Base-by-base conservation (phyloP, 2,888 invertebrate genomes). In the Melanostoma mellinum region DNA sequence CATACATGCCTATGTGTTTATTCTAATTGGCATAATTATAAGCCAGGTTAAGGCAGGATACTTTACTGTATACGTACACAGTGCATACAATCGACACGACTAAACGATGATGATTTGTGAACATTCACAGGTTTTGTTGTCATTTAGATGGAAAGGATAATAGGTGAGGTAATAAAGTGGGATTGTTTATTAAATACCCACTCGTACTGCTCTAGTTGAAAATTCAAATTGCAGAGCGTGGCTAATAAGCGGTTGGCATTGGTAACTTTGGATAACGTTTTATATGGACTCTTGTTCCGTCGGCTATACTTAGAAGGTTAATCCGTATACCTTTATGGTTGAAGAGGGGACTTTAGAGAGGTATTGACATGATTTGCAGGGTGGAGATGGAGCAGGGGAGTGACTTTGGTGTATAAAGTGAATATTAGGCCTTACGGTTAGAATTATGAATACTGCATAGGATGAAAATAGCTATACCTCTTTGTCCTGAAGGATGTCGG, bases 111-210 rank as follows among this genome's bases (percentile, higher is more conserved):
- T 84, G 84, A 84, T 84, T 84, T 84, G 84, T 84, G 84, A 84
- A 84, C 84, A 84, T 84, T 84, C 84, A 84, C 84, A 79, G 79
- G 84, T 84, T 79, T 78, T 79, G 78, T 84, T 84, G 84, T 79
- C 78, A 79, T 84, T 84, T 79, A 79, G 79, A 79, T 79, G 71
- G 75, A 60, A 44, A 84, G 84, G 63, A 84, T 84, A 84, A 84
- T 84, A 67, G 84, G 74, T 84, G 71, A 75, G 71, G 84, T 84
- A 79, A 84, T 84, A 84, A 84, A 84, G 78, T 71, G 79, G 84
- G 79, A 74, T 75, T 84, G 84, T 84, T 84, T 84, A 84, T 79
- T 84, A 84, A 84, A 84, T 84, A 84, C 74, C 44, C 48, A 53
- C 46, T 52, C 69, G 46, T 48, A 36, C 30, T 20, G 32, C n/a